Base-by-base conservation (phyloP, 37 sponge, comb jelly and placozoan genomes). In the Mnemiopsis leidyi region DNA sequence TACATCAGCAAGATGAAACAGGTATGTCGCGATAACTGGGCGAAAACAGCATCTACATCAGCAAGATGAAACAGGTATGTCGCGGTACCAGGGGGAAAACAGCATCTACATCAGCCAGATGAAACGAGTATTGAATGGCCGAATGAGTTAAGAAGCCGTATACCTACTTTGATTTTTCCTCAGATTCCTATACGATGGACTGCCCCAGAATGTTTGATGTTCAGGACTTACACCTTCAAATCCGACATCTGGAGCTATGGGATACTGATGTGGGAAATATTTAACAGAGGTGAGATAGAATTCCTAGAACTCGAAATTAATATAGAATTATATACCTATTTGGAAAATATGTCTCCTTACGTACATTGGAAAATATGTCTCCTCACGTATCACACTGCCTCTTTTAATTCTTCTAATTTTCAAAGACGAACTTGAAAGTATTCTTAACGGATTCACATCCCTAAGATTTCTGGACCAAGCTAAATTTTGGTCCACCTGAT, bases 201-300 rank as follows among this genome's bases (percentile, higher is more conserved):
- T 13, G 82, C 82, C 34, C 82, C 82, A 79, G 82, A 79, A 79
- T 79, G 36, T 36, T 29, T 79, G 29, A 79, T 35, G 37, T 79
- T 79, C 82, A 32, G 82, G 29, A 79, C 82, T 1, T 79, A 79
- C 36, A 79, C 82, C 5, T 79, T 79, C 36, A 79, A 79, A 21
- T 79, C 82, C 2, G 82, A 79, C 36, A 79, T 79, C 82, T 79
- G 82, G 82, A 79, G 82, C 34, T 79, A 79, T 79, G 82, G 82
- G 34, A 35, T 79, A 36, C 37, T 79, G 36, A 79, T 79, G 82
- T 79, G 82, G 82, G 82, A 79, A 33, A 79, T 79, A 2, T 79
- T 79, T 23, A 79, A 79, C 36, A 79, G 34, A 79, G 82, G 82
- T 79, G 1, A 36, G 33, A 25, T 69, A 25, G 29, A n/a, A n/a